A percentile compares a stretch with the other conserved stretches of the same genome.
Conservation (phyloP, 2,113 vertebrate species). For the Thalassarche chlororhynchos region DNA sequence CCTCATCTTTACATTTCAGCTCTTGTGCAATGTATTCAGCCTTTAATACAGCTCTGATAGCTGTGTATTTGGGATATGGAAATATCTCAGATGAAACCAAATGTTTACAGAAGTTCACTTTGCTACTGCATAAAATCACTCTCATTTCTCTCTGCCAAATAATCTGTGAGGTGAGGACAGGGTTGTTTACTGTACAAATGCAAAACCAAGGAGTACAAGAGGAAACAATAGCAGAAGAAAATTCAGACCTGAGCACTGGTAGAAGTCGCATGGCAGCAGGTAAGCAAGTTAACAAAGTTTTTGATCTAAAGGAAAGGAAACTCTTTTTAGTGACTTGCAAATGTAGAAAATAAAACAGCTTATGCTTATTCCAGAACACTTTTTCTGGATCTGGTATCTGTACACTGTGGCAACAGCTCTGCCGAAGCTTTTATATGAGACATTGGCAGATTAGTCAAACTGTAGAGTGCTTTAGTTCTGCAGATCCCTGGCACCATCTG, state of each 20-base stretch:
- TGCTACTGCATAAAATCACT: conserved; percentile 18
- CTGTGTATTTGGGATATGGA: not conserved
- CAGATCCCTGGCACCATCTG: not conserved
- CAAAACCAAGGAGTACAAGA: not conserved
- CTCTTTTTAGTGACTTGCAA: not conserved
- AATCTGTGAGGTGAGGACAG: not conserved
- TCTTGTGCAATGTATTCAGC: not conserved
- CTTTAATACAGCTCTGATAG: not conserved
- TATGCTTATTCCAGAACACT: not conserved
- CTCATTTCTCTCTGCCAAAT: conserved; percentile 27
- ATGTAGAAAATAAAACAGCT: not conserved
- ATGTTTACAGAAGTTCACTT: conserved; percentile 19
- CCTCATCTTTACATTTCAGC: conserved; percentile 21
- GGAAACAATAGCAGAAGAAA: not conserved
- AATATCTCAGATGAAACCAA: conserved; percentile 16
- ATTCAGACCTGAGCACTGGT: not conserved
- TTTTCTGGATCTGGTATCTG: not conserved
- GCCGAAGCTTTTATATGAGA: not conserved
- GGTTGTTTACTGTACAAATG: not conserved
- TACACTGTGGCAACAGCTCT: not conserved
- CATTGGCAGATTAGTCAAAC: not conserved
- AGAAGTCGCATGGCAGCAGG: not conserved
- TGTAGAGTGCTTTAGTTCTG: not conserved
- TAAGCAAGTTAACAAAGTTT: not conserved
- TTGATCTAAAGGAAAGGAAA: not conserved